phyloP scores from a whole-genome alignment of 2,797 vertebrate genomes.

The Coluber constrictor region DNA sequence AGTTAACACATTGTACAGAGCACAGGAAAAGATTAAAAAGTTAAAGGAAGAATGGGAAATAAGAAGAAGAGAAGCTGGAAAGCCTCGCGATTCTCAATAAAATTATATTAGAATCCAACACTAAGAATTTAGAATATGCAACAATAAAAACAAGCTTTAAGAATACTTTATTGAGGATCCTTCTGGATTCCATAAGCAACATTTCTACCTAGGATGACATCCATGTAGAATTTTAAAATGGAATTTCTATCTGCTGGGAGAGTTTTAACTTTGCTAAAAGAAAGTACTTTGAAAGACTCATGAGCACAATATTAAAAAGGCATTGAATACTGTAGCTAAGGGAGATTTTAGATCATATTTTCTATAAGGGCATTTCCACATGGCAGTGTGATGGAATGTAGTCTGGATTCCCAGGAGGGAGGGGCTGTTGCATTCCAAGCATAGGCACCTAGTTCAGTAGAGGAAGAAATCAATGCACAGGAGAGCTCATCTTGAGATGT shows the following conservation, averaged over 20 bases:
- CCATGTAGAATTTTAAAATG: conserved; percentile 45
- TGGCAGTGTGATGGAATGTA: not conserved
- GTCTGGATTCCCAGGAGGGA: too few species aligned
- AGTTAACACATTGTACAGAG: too few species aligned
- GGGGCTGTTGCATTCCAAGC: not conserved
- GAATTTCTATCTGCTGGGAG: conserved; percentile 34
- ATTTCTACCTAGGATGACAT: conserved; percentile 37
- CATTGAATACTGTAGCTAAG: conserved; percentile 13
- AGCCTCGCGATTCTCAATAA: not conserved
- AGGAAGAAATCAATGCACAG: not conserved
- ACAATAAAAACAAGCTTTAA: conserved; percentile 26
- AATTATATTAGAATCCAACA: not conserved
- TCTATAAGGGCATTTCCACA: not conserved
- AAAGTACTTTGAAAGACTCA: conserved; percentile 32
- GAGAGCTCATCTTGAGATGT: not conserved
- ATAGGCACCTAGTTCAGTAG: not conserved
- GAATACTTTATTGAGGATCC: conserved; percentile 2
- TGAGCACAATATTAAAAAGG: conserved; percentile 37
- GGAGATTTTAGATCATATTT: conserved; percentile 39
- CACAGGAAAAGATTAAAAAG: not conserved
- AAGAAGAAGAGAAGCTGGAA: not conserved
- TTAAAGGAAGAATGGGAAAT: not conserved
- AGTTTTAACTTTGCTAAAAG: conserved; percentile 39
- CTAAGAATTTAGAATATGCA: conserved; percentile 39
- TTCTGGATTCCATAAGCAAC: conserved; percentile 30